Evolutionary conservation across 2,797 vertebrate species (phyloP).

Genomic region (Trematomus bernacchii): DNA sequence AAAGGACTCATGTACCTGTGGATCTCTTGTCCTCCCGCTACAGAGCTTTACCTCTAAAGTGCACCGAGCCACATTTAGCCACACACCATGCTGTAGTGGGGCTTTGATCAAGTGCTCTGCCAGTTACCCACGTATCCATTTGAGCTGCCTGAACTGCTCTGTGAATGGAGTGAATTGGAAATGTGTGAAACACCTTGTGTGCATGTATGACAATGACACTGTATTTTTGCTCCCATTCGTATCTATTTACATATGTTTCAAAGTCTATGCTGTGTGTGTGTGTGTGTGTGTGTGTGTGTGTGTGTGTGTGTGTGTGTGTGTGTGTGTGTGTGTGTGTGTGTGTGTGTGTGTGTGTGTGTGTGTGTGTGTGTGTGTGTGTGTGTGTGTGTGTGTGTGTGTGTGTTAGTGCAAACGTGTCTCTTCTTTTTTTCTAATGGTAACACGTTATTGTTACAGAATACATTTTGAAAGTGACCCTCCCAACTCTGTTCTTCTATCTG

Average conservation of each 20-base stretch:
- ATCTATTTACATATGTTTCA: neutral
- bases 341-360: no score
- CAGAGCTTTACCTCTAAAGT: constrained; percentile 16
- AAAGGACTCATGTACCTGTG: constrained; percentile 12
- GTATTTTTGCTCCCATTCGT: neutral
- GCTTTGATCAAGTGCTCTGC: constrained; percentile 54
- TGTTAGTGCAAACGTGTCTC: no score
- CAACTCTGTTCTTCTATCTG: constrained; percentile 24
- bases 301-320: no score
- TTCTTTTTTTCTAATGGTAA: no score
- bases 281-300: neutral
- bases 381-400: no score
- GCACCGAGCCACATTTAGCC: constrained; percentile 11
- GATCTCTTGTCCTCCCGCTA: constrained; percentile 20
- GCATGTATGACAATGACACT: neutral
- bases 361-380: no score
- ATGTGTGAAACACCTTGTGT: constrained; percentile 22
- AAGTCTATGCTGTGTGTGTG: neutral
- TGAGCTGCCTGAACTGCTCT: constrained; percentile 43
- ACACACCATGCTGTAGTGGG: constrained; percentile 27
- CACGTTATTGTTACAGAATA: no score
- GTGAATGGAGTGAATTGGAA: constrained; percentile 43
- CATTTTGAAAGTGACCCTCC: no score
- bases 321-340: neutral
- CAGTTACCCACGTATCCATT: constrained; percentile 52